These are phyloP conservation scores for Dromas ardeola DNA, from an alignment of 2,113 vertebrate species.

Conservation along the genomic window DNA sequence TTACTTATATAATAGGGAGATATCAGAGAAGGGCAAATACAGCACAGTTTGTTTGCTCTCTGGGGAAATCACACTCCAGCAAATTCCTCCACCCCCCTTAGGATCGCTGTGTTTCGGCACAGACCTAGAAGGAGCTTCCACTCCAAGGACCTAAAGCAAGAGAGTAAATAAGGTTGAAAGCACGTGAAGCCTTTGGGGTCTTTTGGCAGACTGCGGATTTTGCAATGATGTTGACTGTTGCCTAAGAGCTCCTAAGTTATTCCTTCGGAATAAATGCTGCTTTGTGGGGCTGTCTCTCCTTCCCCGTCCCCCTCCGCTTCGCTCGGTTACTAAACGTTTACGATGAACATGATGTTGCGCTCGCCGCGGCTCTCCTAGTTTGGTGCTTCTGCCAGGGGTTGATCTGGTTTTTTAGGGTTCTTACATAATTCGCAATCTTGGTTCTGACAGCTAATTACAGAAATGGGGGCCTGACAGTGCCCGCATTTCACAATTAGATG, in stretches of 20 bases:
- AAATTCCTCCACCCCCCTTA: not conserved
- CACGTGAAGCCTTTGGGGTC: conserved; percentile 2
- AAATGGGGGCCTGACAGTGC: not conserved
- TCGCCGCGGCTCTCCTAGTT: not conserved
- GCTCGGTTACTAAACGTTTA: not conserved
- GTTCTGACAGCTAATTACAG: not conserved
- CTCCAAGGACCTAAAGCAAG: conserved; percentile 6
- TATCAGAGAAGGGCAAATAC: not conserved
- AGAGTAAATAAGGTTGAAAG: conserved; percentile 61
- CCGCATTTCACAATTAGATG: not conserved
- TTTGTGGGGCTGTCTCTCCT: not conserved
- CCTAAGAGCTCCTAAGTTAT: conserved; percentile 52
- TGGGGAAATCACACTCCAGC: not conserved
- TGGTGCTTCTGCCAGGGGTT: not conserved
- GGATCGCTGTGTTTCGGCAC: not conserved
- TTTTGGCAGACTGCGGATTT: conserved; percentile 34
- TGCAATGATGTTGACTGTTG: conserved; percentile 45
- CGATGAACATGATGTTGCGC: accelerated
- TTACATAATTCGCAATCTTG: not conserved
- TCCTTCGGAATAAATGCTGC: not conserved
- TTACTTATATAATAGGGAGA: not conserved
- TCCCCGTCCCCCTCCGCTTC: not conserved
- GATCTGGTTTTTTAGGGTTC: not conserved
- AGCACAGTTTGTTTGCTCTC: not conserved
- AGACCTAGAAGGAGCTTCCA: conserved; percentile 33